Conservation (phyloP, 92 coral and sea anemone species). For the Palythoa heliodiscus region DNA sequence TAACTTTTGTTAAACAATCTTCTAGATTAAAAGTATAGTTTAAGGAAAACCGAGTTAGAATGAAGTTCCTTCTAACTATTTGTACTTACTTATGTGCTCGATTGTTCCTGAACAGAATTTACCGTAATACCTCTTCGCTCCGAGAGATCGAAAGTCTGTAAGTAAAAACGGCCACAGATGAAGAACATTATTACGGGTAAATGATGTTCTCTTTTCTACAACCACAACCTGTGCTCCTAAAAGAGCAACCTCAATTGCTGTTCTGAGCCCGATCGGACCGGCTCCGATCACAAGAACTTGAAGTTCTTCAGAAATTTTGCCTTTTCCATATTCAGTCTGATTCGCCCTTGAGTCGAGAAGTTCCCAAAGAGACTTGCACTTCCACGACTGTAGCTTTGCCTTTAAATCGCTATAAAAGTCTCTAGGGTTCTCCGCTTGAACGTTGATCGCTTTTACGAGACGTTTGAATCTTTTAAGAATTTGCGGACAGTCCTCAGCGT, state of each 20-base stretch:
- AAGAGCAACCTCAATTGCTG: slow-evolving; percentile 93
- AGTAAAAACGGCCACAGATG: slow-evolving; percentile 96
- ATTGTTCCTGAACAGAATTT: slow-evolving; percentile 95
- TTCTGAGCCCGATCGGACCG: slow-evolving; percentile 93
- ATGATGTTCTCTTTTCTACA: slow-evolving; percentile 86
- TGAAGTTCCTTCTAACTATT: neutral
- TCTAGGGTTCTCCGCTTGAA: slow-evolving; percentile 75
- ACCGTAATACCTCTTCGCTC: slow-evolving; percentile 95
- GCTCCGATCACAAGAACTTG: slow-evolving; percentile 93
- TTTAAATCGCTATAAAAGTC: slow-evolving; percentile 81
- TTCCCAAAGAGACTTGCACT: slow-evolving; percentile 94
- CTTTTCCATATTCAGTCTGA: slow-evolving; percentile 88
- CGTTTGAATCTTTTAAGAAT: slow-evolving; percentile 82
- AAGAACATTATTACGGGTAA: slow-evolving; percentile 89
- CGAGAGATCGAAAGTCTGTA: slow-evolving; percentile 92
- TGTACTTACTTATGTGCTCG: slow-evolving; percentile 93
- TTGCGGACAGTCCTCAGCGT: slow-evolving; percentile 84
- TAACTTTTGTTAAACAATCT: slow-evolving; percentile 1
- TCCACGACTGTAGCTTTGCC: slow-evolving; percentile 91
- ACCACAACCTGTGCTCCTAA: slow-evolving; percentile 90
- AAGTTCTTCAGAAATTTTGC: slow-evolving; percentile 82
- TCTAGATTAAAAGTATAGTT: neutral
- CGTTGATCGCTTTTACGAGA: slow-evolving; percentile 71
- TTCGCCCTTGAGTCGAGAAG: slow-evolving; percentile 86
- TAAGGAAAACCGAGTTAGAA: neutral